These are phyloP conservation scores for Pygoscelis antarcticus DNA, from an alignment of 2,113 vertebrate species.

Conservation along the genomic window DNA sequence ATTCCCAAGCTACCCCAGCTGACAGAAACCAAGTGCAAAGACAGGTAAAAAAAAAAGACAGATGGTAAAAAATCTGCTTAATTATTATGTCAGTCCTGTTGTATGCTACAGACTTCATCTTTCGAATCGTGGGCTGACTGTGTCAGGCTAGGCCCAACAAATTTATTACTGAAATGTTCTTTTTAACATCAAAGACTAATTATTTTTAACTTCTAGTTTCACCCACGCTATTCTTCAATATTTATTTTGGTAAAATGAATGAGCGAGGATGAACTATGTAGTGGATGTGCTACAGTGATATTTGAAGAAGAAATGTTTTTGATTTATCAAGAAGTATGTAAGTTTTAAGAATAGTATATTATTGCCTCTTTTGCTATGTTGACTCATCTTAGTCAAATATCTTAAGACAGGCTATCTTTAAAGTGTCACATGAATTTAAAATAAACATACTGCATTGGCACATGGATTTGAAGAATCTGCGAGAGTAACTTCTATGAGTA, in stretches of 20 bases:
- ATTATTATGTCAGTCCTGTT: background rate
- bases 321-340: background rate
- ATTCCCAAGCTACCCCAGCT: background rate
- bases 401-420: background rate
- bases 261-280: background rate
- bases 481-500: background rate
- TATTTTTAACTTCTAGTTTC: background rate
- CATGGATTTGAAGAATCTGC: background rate
- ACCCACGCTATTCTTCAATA: background rate
- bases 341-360: background rate
- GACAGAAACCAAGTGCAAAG: background rate
- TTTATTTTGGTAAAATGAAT: background rate
- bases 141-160: background rate
- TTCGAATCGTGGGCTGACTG: background rate
- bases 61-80: background rate
- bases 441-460: background rate
- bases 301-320: background rate
- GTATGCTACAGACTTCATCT: background rate
- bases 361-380: background rate
- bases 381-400: background rate
- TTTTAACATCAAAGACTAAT: background rate
- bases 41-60: background rate
- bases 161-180: background rate
- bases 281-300: background rate
- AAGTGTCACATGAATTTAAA: background rate